A percentile compares a stretch with the other conserved stretches of the same genome.
These are phyloP conservation scores for Odontothrips loti DNA, from an alignment of 2,888 invertebrate genomes.

Conservation along the genomic window DNA sequence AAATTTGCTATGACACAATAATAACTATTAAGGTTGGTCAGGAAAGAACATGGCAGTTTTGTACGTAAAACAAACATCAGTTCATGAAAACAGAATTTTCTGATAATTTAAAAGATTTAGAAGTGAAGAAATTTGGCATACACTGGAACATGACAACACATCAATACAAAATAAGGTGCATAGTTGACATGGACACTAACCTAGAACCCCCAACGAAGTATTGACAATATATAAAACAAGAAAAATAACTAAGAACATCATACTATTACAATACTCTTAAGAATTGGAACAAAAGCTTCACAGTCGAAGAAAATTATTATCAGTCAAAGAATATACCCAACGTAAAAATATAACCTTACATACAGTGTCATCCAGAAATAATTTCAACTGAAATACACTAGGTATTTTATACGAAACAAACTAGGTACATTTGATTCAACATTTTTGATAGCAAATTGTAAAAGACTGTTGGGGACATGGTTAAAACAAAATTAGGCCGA, in stretches of 20 bases:
- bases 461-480: background rate
- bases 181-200: background rate
- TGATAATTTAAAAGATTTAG: background rate
- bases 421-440: too few species aligned
- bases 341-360: constrained; percentile 16
- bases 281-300: background rate
- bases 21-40: background rate
- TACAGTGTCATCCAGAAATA: background rate
- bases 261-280: background rate
- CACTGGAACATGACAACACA: background rate
- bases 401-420: background rate
- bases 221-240: background rate
- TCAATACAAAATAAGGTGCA: background rate
- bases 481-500: background rate
- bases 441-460: background rate
- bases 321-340: background rate
- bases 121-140: background rate
- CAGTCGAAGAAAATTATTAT: background rate
- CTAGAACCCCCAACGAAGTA: background rate
- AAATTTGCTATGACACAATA: background rate
- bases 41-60: background rate
- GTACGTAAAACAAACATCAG: background rate
- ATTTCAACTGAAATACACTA: background rate
- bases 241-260: background rate
- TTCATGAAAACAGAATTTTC: background rate